Conservation (phyloP, 2,888 invertebrate genomes). For the Drosophila seclusa region DNA sequence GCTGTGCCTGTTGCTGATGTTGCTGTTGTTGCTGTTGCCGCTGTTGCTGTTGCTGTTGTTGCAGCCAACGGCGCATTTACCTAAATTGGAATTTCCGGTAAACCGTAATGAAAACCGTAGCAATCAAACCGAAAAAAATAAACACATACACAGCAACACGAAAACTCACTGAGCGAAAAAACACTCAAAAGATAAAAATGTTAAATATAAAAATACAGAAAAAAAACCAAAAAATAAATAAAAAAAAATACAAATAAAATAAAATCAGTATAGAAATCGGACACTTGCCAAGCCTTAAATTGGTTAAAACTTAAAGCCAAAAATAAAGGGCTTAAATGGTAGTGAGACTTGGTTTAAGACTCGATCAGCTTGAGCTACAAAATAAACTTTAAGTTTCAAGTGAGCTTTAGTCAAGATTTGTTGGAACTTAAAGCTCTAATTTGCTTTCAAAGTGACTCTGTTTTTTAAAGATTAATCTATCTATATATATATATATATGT, state of each 20-base stretch:
- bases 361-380: neutral
- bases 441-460: too few species aligned
- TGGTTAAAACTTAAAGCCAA: neutral
- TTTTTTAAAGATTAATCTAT: neutral
- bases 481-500: neutral
- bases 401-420: neutral
- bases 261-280: too few species aligned
- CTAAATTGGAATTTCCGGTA: slow-evolving; percentile 84
- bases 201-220: neutral
- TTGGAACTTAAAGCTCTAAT: neutral
- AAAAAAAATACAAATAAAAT: too few species aligned
- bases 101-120: slow-evolving; percentile 79
- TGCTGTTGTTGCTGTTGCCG: slow-evolving; percentile 17
- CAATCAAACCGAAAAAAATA: slow-evolving; percentile 70
- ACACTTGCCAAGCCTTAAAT: neutral
- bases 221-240: neutral
- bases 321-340: neutral
- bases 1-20: slow-evolving; percentile 31
- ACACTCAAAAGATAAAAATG: neutral
- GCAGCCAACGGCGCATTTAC: slow-evolving; percentile 83
- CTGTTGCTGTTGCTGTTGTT: slow-evolving; percentile 38
- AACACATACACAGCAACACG: slow-evolving; percentile 34
- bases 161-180: slow-evolving; percentile 38
- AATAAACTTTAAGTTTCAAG: neutral
- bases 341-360: neutral